Evolutionary conservation across 2,113 vertebrate species (phyloP).

Genomic region (Heptranchias perlo): DNA sequence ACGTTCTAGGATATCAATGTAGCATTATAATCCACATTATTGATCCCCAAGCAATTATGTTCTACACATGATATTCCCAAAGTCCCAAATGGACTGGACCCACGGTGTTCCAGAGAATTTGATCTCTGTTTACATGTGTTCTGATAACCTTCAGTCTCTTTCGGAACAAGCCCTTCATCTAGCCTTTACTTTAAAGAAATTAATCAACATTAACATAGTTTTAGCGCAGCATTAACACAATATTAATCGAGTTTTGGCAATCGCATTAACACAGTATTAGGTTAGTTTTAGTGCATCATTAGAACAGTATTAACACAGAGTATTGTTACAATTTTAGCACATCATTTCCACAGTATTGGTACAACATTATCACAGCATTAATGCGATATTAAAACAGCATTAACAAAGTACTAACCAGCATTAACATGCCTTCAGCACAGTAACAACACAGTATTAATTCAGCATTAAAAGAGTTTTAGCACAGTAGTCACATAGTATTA

Average conservation of each 20-base stretch:
- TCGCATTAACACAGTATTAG: background rate
- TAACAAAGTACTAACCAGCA: background rate
- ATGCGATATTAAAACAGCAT: too few species aligned
- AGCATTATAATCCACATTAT: background rate
- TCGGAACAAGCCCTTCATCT: background rate
- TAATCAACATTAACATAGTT: background rate
- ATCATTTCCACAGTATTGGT: background rate
- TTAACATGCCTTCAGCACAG: background rate
- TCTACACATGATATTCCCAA: constrained; percentile 7
- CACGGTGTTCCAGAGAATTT: background rate
- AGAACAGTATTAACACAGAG: background rate
- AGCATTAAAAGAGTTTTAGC: background rate
- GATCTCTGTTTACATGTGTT: background rate
- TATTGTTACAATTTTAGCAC: background rate
- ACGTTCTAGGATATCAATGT: background rate
- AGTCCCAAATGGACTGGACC: background rate
- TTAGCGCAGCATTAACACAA: background rate
- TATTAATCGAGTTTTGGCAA: background rate
- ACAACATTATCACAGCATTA: background rate
- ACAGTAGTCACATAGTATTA: background rate
- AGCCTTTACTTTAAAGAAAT: background rate
- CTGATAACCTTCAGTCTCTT: constrained; percentile 13
- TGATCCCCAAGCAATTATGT: constrained; percentile 6
- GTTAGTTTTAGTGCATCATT: background rate
- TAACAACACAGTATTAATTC: background rate